These are phyloP conservation scores for Gorsachius goisagi DNA, from an alignment of 2,113 vertebrate species.

Conservation along the genomic window DNA sequence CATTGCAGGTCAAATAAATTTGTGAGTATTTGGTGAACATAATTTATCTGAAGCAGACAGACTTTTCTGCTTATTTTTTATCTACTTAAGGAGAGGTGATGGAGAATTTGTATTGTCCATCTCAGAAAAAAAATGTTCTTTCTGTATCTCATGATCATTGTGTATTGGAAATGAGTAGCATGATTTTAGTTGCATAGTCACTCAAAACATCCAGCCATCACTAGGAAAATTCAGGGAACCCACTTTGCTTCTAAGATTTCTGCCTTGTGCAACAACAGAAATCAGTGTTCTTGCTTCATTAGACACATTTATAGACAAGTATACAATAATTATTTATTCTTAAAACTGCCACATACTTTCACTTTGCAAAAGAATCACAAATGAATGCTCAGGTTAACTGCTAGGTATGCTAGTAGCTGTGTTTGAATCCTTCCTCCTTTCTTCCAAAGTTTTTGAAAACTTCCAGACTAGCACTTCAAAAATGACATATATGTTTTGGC, in stretches of 20 bases:
- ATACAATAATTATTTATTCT: not conserved
- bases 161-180: not conserved
- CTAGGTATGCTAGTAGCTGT: not conserved
- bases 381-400: not conserved
- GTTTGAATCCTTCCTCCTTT: not conserved
- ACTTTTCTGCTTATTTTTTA: not conserved
- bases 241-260: not conserved
- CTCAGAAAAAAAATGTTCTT: not conserved
- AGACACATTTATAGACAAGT: not conserved
- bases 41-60: not conserved
- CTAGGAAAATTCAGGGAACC: not conserved
- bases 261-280: not conserved
- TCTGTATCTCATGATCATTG: not conserved
- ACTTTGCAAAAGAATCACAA: not conserved
- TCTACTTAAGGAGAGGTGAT: not conserved
- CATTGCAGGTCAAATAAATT: not conserved
- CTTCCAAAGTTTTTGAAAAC: not conserved
- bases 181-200: not conserved
- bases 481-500: not conserved
- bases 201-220: not conserved
- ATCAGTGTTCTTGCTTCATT: not conserved
- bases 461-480: not conserved
- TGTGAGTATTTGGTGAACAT: not conserved
- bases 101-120: not conserved
- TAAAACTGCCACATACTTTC: not conserved